Percentiles rank a stretch among this genome's conserved stretches.
Evolutionary conservation across 1,140 invertebrate genomes (phyloP).

Genomic region (Streblospio benedicti): DNA sequence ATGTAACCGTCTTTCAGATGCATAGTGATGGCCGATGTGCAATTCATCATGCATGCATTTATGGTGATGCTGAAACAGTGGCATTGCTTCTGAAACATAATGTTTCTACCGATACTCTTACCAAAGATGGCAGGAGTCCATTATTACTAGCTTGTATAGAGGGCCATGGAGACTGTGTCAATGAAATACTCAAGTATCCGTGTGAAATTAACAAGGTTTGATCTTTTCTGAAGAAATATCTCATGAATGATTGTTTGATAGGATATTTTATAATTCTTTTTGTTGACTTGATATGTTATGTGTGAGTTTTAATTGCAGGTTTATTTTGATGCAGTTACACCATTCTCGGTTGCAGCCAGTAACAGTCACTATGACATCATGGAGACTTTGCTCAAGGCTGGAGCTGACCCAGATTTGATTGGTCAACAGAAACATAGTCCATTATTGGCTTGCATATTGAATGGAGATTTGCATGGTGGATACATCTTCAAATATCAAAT

Average conservation of each 20-base stretch:
- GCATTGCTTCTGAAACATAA: slow-evolving; percentile 72
- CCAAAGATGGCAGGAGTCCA: slow-evolving; percentile 84
- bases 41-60: slow-evolving; percentile 63
- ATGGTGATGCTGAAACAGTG: slow-evolving; percentile 70
- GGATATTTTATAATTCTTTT: too few species aligned
- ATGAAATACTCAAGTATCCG: slow-evolving; percentile 61
- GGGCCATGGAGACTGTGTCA: slow-evolving; percentile 70
- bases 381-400: slow-evolving; percentile 73
- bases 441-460: background rate
- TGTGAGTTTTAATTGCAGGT: too few species aligned
- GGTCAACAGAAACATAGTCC: background rate
- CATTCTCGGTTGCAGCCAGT: slow-evolving; percentile 28
- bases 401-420: slow-evolving; percentile 18
- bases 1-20: too few species aligned
- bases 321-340: slow-evolving; percentile 35
- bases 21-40: slow-evolving; percentile 77
- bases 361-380: slow-evolving; percentile 80
- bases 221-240: too few species aligned
- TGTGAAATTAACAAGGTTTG: slow-evolving; percentile 79
- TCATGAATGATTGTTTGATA: too few species aligned
- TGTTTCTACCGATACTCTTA: slow-evolving; percentile 48
- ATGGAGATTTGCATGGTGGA: background rate
- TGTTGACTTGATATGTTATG: too few species aligned
- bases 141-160: slow-evolving; percentile 71
- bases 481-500: too few species aligned